Evolutionary conservation across 2,797 vertebrate genomes (phyloP), one percentile per base, ranked within the genome.

Genomic region (Scolopax rusticola): DNA sequence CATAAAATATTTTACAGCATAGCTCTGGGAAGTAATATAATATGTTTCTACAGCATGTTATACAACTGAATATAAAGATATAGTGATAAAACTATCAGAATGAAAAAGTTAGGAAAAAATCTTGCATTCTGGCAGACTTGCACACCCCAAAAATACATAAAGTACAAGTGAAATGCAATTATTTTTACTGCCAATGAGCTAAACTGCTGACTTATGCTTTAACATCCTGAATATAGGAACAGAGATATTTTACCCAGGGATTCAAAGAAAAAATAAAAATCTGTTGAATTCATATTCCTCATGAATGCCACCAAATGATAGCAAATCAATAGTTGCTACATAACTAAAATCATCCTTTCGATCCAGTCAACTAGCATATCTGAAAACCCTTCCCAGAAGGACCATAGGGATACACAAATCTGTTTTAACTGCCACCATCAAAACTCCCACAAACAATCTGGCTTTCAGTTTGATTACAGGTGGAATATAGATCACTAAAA

Each of bases 201-300:
- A 84, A 95, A 95, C 36, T 92, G 67, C 70, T 95, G 92, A 92
- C 64, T 74, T 84, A 61, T 27, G 47, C 83, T 94, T 94, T 89
- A 73, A 93, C 30, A 76, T 84, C 54, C 81, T 89, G 70, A 90
- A 47, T 36, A 75, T 40, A 84, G 59, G 25, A 90, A 82, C 19
- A 78, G 59, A 87, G 8, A 87, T 89, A 73, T 91, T 87, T 93
- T 79, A 94, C 27, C 54, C 63, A 56, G 6, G 2, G 9, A 84
- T 84, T 82, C 38, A 88, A 92, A 84, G 19, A 11, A 14, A 24
- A 78, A 73, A 56, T 21, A 71, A 63, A 77, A 60, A 16, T 45
- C 45, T 33, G 12, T 76, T 63, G 43, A 86, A 60, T 56, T 87
- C 64, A n/a, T 79, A 67, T 87, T 76, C 63, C n/a, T 80, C 43